phyloP scores from a whole-genome alignment of 2,113 vertebrate genomes.

The Desmodus rotundus region DNA sequence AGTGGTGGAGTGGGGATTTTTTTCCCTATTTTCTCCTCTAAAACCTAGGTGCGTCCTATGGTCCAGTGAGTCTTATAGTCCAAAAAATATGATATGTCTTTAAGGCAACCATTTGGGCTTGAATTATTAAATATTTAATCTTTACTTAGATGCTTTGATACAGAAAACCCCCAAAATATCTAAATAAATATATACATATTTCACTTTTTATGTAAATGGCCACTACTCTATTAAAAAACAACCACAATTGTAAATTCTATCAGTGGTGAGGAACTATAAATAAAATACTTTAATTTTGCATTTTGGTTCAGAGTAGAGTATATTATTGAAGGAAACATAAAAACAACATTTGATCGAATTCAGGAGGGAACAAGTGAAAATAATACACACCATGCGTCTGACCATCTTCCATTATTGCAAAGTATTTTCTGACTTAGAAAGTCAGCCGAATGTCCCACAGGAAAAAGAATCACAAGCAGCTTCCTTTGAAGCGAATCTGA shows the following conservation, averaged over 20 bases:
- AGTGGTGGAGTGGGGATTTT: no score
- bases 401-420: neutral
- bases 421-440: neutral
- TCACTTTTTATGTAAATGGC: neutral
- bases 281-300: neutral
- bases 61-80: no score
- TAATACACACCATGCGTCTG: neutral
- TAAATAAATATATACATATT: neutral
- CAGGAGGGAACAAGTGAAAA: neutral
- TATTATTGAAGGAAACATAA: conserved; percentile 1
- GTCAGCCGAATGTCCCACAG: neutral
- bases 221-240: neutral
- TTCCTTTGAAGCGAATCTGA: neutral
- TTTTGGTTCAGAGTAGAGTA: neutral
- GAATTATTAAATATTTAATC: conserved; percentile 21
- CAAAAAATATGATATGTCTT: no score
- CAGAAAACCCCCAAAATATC: neutral
- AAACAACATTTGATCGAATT: neutral
- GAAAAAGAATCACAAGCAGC: neutral
- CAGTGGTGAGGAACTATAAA: neutral
- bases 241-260: neutral
- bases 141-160: neutral
- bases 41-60: no score
- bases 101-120: neutral
- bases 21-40: no score